Conservation (phyloP, 2,113 vertebrate species). For the Hydrochoerus hydrochaeris region DNA sequence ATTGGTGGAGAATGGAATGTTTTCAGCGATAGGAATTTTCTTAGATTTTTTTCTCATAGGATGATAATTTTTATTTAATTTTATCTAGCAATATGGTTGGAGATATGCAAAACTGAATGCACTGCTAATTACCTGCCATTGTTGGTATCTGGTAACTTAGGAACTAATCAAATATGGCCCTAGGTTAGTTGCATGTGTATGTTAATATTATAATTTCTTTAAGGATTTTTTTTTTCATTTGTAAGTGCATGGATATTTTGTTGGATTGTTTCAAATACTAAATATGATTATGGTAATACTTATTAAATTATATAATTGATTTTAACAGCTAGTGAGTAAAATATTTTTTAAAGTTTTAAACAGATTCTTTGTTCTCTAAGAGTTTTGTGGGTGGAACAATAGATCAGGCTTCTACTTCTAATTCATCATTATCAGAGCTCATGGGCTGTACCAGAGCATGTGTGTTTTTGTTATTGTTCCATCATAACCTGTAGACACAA, state of each 20-base stretch:
- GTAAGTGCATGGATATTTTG: slow-evolving; percentile 55
- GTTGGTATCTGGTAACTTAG: slow-evolving; percentile 38
- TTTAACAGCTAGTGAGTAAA: slow-evolving; percentile 38
- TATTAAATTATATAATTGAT: slow-evolving; percentile 49
- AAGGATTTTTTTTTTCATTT: slow-evolving; percentile 28
- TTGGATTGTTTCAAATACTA: slow-evolving; percentile 25
- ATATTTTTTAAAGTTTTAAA: not conserved
- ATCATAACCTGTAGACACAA: slow-evolving; percentile 34
- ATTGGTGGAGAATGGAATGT: not conserved
- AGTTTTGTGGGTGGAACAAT: not conserved
- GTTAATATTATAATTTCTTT: slow-evolving; percentile 52
- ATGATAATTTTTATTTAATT: slow-evolving; percentile 36
- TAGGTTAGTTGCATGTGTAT: slow-evolving; percentile 27
- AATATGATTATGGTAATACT: not conserved
- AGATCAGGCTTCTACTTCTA: slow-evolving; percentile 30
- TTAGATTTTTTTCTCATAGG: slow-evolving; percentile 18
- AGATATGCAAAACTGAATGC: not conserved
- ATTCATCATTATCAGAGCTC: not conserved
- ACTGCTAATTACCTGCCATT: not conserved
- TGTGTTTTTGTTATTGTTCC: slow-evolving; percentile 41
- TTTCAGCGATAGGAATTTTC: slow-evolving; percentile 28
- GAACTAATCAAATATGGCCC: slow-evolving; percentile 51
- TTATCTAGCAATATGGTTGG: not conserved
- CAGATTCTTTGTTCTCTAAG: not conserved
- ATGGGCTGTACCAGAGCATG: slow-evolving; percentile 18